Evolutionary conservation across 2,888 invertebrate species (phyloP), one percentile per base, ranked within the genome.

Genomic region (Ormia ochracea): DNA sequence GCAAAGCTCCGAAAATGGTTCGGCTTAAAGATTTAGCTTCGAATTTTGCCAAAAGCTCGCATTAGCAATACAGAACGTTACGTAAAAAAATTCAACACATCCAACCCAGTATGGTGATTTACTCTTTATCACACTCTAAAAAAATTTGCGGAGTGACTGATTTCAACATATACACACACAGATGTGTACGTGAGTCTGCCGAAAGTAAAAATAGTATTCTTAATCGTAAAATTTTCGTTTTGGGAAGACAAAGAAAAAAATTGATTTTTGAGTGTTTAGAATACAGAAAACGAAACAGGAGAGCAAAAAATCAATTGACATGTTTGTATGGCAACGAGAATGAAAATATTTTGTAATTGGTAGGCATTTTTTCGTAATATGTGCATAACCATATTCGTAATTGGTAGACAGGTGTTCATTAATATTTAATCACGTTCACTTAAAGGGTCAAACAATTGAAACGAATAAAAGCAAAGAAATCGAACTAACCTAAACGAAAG

Each of bases 381-480:
- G n/a, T n/a, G n/a, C n/a, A n/a, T n/a, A n/a, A n/a, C n/a, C n/a
- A n/a, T n/a, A n/a, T 36, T 10, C n/a, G 12, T 4, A 36, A 1
- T 10, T 48, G 36, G 17, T 21, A 52, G 31, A 58, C 56, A 80
- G 79, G 79, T 80, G 79, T 66, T 80, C 68, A 59, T 75, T 75
- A 41, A 75, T 70, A 70, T 66, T 75, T 80, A 28, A 68, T 56
- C 72, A 80, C 76, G 76, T 76, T 72, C 54, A 45, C 33, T 61
- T 43, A 36, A 26, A 54, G 59, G 59, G 45, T 36, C 28, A 58
- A 52, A 61, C 28, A 52, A 23, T 19, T n/a, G 17, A 36, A n/a
- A 48, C 38, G 28, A 54, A 41, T 28, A 61, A 28, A 33, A 43
- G 12, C 12, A 54, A 45, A 28, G 14, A 48, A 54, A 52, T 33